Base-by-base conservation (phyloP, 2,113 vertebrate species). In the Limnothrissa miodon region DNA sequence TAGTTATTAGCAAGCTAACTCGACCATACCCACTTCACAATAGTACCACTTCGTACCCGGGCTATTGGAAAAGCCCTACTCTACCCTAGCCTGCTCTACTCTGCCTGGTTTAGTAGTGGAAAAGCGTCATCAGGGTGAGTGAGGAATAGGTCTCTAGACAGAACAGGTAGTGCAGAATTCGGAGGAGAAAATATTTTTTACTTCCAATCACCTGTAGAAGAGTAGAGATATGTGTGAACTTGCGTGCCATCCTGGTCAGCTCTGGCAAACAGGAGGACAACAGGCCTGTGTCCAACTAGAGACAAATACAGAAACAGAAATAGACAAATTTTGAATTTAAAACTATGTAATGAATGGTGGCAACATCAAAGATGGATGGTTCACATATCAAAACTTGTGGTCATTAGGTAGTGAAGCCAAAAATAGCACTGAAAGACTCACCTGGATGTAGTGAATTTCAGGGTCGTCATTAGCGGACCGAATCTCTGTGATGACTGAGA, bases 151-250 rank as follows among this genome's bases (percentile, higher is more conserved):
- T 59, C 51, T 36, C n/a, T n/a, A 33, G 53, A 23, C 29, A 23
- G 44, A 4, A 15, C 19, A 42, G 10, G 13, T 42, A 56, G 44
- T 7, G 23, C 21, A 23, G 6, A 42, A 42, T 4, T 4, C 19
- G 5, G 11, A 42, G 2, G 42, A 42, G 6, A 42, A 42, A 42
- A 48, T 2, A 10, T 11, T 13, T 53, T 17, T 15, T 17, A 33
- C 66, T 33, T 13, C 1, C 6, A 25, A 46, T 46, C 93, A 96
- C 96, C 95, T 96, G 98, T 84, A 98, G 91, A 42, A 99, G 94
- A 33, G 98, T 98, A 82, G 98, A 99, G 94, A 99, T 99, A 88
- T 99, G 97, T 82, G 98, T 99, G 91, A 99, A 99, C 89, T 99
- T 99, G 81, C 97, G 94, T 8, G 98, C 97, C 98, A 99, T 99